Conservation (phyloP, 2,113 vertebrate species). For the Eupsittula cactorum region DNA sequence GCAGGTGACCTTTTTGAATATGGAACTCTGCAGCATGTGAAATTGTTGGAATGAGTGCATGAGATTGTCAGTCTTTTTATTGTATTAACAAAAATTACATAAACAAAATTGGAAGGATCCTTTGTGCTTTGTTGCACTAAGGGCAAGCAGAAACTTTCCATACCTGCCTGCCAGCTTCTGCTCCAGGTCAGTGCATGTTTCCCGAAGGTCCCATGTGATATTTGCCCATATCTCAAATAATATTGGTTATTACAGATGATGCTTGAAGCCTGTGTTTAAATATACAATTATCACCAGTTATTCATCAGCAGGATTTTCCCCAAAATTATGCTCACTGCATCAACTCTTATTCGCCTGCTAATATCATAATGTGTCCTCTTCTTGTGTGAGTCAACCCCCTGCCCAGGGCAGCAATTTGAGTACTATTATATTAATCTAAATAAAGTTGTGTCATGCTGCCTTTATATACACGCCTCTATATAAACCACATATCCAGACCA, state of each 20-base stretch:
- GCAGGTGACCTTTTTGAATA: background rate
- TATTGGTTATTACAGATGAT: no score
- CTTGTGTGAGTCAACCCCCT: background rate
- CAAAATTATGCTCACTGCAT: background rate
- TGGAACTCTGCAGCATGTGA: no score
- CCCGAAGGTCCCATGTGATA: background rate
- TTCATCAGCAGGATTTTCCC: background rate
- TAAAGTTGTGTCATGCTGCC: background rate
- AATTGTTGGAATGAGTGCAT: rapidly evolving
- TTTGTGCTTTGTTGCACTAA: background rate
- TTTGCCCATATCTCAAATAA: background rate
- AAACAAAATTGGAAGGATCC: background rate
- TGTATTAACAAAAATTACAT: background rate
- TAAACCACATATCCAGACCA: background rate
- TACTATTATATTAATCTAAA: background rate
- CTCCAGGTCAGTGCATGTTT: background rate
- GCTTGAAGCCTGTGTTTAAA: background rate
- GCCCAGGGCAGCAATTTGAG: background rate
- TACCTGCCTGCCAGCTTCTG: background rate
- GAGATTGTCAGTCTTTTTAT: background rate
- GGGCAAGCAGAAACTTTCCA: background rate
- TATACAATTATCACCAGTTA: background rate
- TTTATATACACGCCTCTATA: no score
- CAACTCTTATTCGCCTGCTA: background rate
- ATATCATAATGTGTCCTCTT: background rate